Conservation (phyloP, 2,113 vertebrate species). For the Neogobius melanostomus region DNA sequence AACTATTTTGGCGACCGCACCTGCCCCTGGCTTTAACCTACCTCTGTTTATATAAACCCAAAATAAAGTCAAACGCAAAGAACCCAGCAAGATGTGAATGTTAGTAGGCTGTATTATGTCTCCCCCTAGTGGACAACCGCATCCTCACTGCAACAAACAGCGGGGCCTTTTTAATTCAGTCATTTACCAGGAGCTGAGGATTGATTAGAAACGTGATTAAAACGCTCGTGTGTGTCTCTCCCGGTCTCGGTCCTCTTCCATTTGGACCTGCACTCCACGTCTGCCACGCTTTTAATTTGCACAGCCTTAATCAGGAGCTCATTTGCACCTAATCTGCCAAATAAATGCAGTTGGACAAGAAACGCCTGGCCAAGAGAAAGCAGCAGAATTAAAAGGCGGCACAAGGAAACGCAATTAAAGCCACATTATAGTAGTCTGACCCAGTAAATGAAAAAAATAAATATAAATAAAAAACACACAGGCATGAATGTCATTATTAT, state of each 20-base stretch:
- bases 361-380: too few species aligned
- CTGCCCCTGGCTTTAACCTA: too few species aligned
- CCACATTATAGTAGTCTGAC: too few species aligned
- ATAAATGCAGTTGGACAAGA: conserved; percentile 3
- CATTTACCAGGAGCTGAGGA: neutral
- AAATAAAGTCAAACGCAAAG: too few species aligned
- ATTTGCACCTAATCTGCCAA: conserved; percentile 11
- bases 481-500: too few species aligned
- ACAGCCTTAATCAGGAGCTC: conserved; percentile 6
- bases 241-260: neutral
- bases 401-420: neutral
- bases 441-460: too few species aligned
- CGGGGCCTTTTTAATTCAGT: neutral
- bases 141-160: neutral
- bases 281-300: conserved; percentile 7
- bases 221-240: neutral
- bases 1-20: too few species aligned
- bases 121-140: conserved; percentile 58
- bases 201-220: conserved; percentile 12
- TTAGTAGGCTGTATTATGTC: conserved; percentile 37
- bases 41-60: too few species aligned
- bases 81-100: too few species aligned
- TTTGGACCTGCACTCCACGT: conserved; percentile 4
- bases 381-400: neutral
- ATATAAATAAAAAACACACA: too few species aligned